These are phyloP conservation scores for Iphiclides podalirius DNA, from an alignment of 2,888 invertebrate species.

Conservation along the genomic window DNA sequence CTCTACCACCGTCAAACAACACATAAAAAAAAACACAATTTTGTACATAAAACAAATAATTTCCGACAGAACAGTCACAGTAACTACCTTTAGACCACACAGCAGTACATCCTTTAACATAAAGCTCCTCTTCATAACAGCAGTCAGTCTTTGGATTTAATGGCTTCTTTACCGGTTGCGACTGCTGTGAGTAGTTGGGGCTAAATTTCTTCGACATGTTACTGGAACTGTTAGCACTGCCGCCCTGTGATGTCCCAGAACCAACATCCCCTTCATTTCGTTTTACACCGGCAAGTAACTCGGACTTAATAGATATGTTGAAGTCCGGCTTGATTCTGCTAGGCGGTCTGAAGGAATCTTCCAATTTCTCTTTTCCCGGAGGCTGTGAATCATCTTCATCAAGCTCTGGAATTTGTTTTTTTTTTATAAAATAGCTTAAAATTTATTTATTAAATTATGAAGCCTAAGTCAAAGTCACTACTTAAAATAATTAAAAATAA, in stretches of 20 bases:
- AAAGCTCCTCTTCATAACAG: constrained; percentile 91
- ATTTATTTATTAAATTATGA: no score
- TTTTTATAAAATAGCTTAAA: background rate
- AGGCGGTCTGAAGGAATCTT: constrained; percentile 63
- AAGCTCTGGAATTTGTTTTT: constrained; percentile 5
- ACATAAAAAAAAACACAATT: no score
- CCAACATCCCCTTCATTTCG: constrained; percentile 53
- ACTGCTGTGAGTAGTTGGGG: constrained; percentile 41
- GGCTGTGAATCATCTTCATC: constrained; percentile 48
- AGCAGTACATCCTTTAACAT: constrained; percentile 90
- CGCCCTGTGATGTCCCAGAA: constrained; percentile 52
- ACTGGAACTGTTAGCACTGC: constrained; percentile 69
- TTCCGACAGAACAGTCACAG: no score
- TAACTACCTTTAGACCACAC: constrained; percentile 86
- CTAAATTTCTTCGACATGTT: constrained; percentile 72
- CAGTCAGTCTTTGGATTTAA: constrained; percentile 65
- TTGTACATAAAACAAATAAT: no score
- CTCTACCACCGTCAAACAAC: no score
- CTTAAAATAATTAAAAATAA: no score
- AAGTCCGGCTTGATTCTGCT: constrained; percentile 69
- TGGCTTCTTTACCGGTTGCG: constrained; percentile 40
- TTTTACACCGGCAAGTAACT: constrained; percentile 50
- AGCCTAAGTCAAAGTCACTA: no score
- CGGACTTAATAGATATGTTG: constrained; percentile 69
- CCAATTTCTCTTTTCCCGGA: constrained; percentile 54